These are phyloP conservation scores for Halyomorpha halys DNA, from an alignment of 1,140 invertebrate species.

Conservation along the genomic window DNA sequence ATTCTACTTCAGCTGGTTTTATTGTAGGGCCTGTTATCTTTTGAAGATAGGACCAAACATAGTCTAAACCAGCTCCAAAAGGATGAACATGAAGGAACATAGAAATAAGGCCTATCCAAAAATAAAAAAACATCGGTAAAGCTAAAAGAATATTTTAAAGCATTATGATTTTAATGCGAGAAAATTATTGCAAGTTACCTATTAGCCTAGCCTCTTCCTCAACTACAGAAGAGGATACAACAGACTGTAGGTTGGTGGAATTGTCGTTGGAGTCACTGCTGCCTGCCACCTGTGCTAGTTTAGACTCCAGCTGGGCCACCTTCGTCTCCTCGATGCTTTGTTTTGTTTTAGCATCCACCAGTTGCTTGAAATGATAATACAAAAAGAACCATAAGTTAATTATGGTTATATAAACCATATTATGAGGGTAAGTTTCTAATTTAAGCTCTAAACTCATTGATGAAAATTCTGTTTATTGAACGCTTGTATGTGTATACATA, in stretches of 20 bases:
- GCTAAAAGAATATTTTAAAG: too few species aligned
- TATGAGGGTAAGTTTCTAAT: too few species aligned
- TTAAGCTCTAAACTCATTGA: too few species aligned
- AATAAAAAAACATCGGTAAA: neutral
- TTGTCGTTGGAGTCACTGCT: neutral
- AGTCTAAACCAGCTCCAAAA: constrained; percentile 72
- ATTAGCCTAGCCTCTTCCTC: constrained; percentile 52
- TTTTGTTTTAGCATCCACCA: constrained; percentile 51
- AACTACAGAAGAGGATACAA: constrained; percentile 22
- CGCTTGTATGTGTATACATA: too few species aligned
- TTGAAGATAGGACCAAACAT: constrained; percentile 72
- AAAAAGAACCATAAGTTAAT: too few species aligned
- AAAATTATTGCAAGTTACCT: constrained; percentile 34
- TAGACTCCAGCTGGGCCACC: constrained; percentile 21
- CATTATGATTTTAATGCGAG: too few species aligned
- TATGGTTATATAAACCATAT: too few species aligned
- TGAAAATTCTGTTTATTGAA: too few species aligned
- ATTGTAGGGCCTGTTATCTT: constrained; percentile 53
- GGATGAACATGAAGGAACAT: constrained; percentile 81
- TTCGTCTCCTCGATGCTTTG: constrained; percentile 36
- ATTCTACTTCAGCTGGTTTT: constrained; percentile 59
- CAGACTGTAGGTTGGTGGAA: neutral
- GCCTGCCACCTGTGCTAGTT: constrained; percentile 11
- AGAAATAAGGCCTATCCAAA: constrained; percentile 55
- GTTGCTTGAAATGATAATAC: constrained; percentile 45